phyloP scores from a whole-genome alignment of 2,797 vertebrate species.

The Sardinella longiceps region DNA sequence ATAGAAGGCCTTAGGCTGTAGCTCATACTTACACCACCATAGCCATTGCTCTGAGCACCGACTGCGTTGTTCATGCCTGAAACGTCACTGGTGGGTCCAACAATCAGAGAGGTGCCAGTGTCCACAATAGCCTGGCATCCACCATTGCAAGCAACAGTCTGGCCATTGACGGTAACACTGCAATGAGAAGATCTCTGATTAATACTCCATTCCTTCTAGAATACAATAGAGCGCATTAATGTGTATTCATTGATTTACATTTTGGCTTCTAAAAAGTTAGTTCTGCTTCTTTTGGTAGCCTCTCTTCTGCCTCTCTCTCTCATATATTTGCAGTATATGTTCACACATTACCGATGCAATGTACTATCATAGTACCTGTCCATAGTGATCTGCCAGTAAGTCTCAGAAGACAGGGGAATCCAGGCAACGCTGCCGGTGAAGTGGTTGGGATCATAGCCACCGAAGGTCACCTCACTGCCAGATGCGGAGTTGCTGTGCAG shows the following conservation, averaged over 20 bases:
- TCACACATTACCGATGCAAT: neutral
- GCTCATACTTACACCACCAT: conserved; percentile 52
- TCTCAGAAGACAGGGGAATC: conserved; percentile 61
- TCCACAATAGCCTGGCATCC: conserved; percentile 64
- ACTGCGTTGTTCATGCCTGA: conserved; percentile 40
- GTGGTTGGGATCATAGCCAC: conserved; percentile 54
- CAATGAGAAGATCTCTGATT: neutral
- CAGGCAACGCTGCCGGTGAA: conserved; percentile 58
- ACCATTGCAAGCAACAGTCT: conserved; percentile 54
- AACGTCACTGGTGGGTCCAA: conserved; percentile 53
- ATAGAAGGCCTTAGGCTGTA: neutral
- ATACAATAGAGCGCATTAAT: neutral
- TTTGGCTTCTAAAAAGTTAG: neutral
- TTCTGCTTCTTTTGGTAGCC: neutral
- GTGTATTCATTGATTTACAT: neutral
- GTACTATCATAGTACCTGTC: conserved; percentile 48
- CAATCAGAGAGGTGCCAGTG: conserved; percentile 60
- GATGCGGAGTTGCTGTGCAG: conserved; percentile 46
- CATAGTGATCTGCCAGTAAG: conserved; percentile 65
- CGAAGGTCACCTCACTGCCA: conserved; percentile 62
- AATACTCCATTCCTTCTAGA: neutral
- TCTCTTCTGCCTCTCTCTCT: too few species aligned
- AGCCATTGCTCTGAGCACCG: conserved; percentile 35
- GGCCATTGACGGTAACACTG: conserved; percentile 59
- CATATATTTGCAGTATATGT: neutral